These are phyloP conservation scores for Ips typographus DNA, from an alignment of 1,140 invertebrate genomes.

Conservation along the genomic window DNA sequence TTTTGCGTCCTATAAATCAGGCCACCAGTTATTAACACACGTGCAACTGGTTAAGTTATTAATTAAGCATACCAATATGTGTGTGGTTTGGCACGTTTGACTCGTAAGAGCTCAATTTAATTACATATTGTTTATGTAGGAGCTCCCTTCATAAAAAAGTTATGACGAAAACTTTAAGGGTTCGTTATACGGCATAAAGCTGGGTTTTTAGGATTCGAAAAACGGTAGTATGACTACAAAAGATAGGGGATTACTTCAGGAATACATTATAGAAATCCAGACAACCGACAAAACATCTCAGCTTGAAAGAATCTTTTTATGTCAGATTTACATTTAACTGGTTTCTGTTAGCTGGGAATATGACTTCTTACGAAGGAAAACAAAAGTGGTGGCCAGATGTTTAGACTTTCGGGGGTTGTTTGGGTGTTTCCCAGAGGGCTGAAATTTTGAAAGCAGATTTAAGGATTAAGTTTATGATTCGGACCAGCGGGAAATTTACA, in stretches of 20 bases:
- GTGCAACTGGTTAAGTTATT: no score
- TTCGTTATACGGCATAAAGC: neutral
- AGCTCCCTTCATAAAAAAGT: no score
- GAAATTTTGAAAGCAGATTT: constrained; percentile 3
- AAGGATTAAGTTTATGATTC: neutral
- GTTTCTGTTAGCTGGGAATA: constrained; percentile 16
- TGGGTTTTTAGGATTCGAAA: constrained; percentile 7
- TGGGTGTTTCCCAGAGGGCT: neutral
- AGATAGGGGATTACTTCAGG: constrained; percentile 18
- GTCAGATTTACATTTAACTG: constrained; percentile 22
- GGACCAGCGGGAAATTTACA: neutral
- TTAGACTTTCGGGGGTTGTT: constrained; percentile 5
- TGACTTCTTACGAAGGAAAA: constrained; percentile 17
- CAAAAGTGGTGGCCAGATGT: constrained; percentile 21
- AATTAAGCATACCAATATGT: no score
- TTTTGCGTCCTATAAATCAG: no score
- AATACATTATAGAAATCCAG: constrained; percentile 24
- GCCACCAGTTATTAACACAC: no score
- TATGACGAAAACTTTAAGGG: no score
- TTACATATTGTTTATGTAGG: no score
- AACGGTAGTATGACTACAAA: constrained; percentile 21
- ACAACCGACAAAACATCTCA: constrained; percentile 18
- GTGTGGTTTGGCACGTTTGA: no score
- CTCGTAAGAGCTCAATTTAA: no score
- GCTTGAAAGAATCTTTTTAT: constrained; percentile 22